These are phyloP conservation scores for Rhizoglyphus robini DNA, from an alignment of 1,140 invertebrate genomes.

Conservation along the genomic window DNA sequence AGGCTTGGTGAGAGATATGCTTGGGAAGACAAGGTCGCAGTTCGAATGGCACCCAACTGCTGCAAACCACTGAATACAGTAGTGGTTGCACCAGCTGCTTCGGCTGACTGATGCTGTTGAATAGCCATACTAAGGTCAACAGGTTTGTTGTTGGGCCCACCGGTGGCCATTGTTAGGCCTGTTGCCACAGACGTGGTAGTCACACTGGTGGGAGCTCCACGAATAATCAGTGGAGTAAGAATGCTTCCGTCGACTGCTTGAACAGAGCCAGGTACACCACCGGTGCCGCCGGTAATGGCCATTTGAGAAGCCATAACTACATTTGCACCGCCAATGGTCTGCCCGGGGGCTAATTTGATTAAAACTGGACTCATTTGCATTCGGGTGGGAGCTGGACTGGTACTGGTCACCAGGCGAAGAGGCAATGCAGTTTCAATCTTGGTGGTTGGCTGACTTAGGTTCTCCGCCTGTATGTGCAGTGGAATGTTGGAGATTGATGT, in stretches of 20 bases:
- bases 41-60: neutral
- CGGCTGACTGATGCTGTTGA: neutral
- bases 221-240: neutral
- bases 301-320: neutral
- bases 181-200: neutral
- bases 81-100: neutral
- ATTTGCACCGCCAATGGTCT: constrained; percentile 1
- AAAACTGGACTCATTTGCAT: constrained; percentile 10
- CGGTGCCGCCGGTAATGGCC: neutral
- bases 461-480: neutral
- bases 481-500: neutral
- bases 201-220: neutral
- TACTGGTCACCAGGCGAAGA: neutral
- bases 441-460: neutral
- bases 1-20: neutral
- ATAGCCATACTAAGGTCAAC: constrained; percentile 1
- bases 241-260: neutral
- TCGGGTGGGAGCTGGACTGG: neutral
- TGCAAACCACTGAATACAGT: neutral
- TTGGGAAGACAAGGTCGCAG: neutral
- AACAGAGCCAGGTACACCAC: too few relatives aligned
- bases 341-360: neutral
- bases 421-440: neutral
- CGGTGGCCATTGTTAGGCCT: neutral
- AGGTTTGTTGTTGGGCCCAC: neutral